Evolutionary conservation across 2,113 vertebrate species (phyloP), one percentile per base, ranked within the genome.

Genomic region (Channa maculata): DNA sequence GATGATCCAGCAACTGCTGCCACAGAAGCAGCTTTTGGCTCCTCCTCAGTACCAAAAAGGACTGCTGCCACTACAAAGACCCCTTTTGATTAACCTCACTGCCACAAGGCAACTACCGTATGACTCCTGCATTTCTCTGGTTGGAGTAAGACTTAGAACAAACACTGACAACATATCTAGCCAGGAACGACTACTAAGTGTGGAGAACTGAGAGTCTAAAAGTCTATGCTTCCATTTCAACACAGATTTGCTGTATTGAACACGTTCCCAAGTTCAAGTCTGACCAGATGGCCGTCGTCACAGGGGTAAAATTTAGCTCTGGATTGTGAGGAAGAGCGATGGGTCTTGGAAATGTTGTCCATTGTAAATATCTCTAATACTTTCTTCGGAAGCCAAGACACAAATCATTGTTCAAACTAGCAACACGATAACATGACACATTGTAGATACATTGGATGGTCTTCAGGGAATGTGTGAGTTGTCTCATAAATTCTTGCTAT

Each of bases 271-370:
- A 7, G 58, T 66, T 78, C 46, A 37, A 54, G 5, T 65, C 63
- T 0, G 65, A 87, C 87, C 91, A 93, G 90, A 93, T 91, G 91
- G 93, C 80, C 78, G 34, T 70, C 68, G 75, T 86, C 84, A 74
- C 80, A 81, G 85, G 82, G 89, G 79, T 39, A 82, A 85, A 75
- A 84, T 77, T 74, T 71, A 49, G 75, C 79, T 75, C 34, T 41
- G 69, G 82, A 86, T 52, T 3, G 53, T 38, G 79, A 76, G 73
- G 58, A 62, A 59, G 63, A 85, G 72, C 71, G 81, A 80, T 57
- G 54, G 80, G 71, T 13, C 72, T 61, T 82, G 75, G 82, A 89
- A 82, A 63, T 8, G 24, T 66, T 53, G 51, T 77, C 49, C 62
- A 75, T 71, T 71, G 84, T 84, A 80, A 88, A 89, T 80, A 82